Percentiles rank a stretch among this genome's conserved stretches.
Conservation (phyloP, 1,140 invertebrate genomes). For the Zaprionus gabonicus region DNA sequence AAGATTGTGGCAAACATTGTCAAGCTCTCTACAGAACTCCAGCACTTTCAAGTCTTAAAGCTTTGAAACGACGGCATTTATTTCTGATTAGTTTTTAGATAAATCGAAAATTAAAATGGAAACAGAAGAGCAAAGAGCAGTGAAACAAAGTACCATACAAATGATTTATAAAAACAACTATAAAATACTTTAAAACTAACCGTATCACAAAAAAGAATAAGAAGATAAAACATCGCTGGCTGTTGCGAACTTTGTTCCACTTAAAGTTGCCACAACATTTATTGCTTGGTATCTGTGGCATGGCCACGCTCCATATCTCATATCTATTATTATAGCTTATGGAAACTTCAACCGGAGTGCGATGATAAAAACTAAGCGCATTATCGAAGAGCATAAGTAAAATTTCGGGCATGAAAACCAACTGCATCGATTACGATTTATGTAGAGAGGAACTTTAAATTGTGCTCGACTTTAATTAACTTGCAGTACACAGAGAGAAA, state of each 20-base stretch:
- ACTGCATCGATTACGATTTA: background rate
- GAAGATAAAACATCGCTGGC: background rate
- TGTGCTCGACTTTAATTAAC: conserved; percentile 53
- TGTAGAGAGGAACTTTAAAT: background rate
- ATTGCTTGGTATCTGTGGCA: conserved; percentile 22
- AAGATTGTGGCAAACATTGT: conserved; percentile 39
- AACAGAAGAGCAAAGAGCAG: background rate
- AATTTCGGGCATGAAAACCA: background rate
- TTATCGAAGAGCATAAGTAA: conserved; percentile 12
- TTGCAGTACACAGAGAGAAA: conserved; percentile 41
- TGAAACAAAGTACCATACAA: background rate
- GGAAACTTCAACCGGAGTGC: background rate
- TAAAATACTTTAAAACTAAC: background rate
- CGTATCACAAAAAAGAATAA: background rate
- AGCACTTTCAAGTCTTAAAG: conserved; percentile 11
- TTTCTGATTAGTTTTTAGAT: background rate
- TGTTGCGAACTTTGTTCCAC: conserved; percentile 16
- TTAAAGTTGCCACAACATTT: conserved; percentile 43
- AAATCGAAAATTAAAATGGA: background rate
- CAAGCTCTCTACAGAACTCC: background rate
- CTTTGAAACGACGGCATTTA: background rate
- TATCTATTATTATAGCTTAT: conserved; percentile 13
- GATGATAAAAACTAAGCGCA: background rate
- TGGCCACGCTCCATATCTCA: conserved; percentile 1
- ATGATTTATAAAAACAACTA: conserved; percentile 5